Evolutionary conservation across 2,888 invertebrate species (phyloP), one percentile per base, ranked within the genome.

Genomic region (Biston betularia): DNA sequence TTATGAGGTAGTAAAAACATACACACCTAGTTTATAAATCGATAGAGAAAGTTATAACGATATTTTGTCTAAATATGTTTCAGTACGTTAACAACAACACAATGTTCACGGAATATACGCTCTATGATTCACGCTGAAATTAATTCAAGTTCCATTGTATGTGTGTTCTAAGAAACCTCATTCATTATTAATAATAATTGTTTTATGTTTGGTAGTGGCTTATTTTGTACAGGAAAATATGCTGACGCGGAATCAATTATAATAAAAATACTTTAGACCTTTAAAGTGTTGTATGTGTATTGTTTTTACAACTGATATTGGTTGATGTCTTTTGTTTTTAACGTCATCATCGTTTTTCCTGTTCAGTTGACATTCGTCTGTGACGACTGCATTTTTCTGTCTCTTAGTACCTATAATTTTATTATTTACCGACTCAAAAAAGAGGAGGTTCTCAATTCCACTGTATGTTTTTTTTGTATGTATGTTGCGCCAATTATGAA

Each of bases 181-280:
- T 90, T 90, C 88, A 90, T 90, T 86, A 88, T 86, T 85, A 84
- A 87, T 89, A 82, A 83, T 84, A 81, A 83, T 87, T 87, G 85
- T 84, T 82, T 79, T 73, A 73, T 73, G 74, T 79, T 74, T 78
- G 77, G 79, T 74, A 60, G 71, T 68, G 69, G 65, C 72, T 72
- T 70, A 69, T 75, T 75, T 77, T 72, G 65, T 63, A 75, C 77
- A 73, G 75, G 71, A 75, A 75, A 68, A 73, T 68, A 59, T 60
- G 64, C 52, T 54, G 65, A 56, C 33, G n/a, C 60, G 48, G 44
- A 50, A 45, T 65, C 54, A 24, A 55, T 55, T 46, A 58, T 42
- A n/a, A 58, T 42, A n/a, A 35, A 45, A 63, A 11, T 38, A 8
- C 52, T 40, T 9, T 35, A 45, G 38, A 46, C 45, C 53, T 44